These are phyloP conservation scores for Drosophila setosimentum DNA, from an alignment of 2,888 invertebrate genomes.

Conservation along the genomic window DNA sequence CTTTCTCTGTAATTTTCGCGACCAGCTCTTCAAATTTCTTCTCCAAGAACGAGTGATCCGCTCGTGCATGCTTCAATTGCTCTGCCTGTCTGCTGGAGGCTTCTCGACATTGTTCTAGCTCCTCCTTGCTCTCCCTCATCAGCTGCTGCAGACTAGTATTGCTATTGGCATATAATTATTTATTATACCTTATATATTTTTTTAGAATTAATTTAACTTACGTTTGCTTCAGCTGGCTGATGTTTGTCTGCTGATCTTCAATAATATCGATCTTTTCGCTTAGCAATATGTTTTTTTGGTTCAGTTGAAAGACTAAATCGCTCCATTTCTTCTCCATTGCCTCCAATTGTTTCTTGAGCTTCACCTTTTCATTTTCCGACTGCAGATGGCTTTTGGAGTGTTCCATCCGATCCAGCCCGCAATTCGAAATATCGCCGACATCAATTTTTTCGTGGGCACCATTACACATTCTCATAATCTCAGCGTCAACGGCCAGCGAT, in stretches of 20 bases:
- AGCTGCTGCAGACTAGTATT: background rate
- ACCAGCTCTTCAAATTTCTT: conserved; percentile 1
- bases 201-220: background rate
- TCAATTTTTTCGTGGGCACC: background rate
- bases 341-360: background rate
- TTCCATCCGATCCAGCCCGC: background rate
- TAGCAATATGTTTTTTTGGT: background rate
- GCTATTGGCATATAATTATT: background rate
- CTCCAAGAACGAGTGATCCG: background rate
- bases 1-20: background rate
- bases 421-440: background rate
- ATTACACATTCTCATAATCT: background rate
- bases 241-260: background rate
- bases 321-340: background rate
- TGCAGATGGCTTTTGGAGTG: too few species aligned
- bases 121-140: background rate
- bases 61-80: conserved; percentile 11
- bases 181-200: too few species aligned
- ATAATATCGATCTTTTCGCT: accelerated
- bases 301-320: background rate
- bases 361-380: background rate
- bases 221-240: background rate
- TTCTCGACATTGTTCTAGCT: background rate
- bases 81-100: background rate
- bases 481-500: conserved; percentile 1